Percentiles rank a stretch among this genome's conserved stretches.
Conservation (phyloP, 2,113 vertebrate genomes). For the Xyrauchen texanus region DNA sequence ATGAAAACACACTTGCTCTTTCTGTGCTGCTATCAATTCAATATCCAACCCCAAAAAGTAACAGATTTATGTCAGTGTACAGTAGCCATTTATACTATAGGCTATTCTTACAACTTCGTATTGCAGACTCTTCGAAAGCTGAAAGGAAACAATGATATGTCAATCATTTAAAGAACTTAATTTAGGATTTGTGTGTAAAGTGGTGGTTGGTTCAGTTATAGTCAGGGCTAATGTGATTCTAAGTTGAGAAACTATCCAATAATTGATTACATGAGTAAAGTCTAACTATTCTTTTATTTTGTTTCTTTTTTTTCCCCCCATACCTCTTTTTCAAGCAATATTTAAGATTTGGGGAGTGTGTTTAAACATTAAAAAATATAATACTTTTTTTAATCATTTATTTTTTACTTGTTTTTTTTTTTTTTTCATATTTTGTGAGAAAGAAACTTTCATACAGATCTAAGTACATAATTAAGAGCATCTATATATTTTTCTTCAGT, state of each 20-base stretch:
- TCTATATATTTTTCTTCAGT: conserved; percentile 16
- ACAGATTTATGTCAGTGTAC: neutral
- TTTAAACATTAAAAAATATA: neutral
- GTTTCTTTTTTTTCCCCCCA: neutral
- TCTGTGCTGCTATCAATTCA: conserved; percentile 24
- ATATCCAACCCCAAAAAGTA: neutral
- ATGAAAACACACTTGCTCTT: neutral
- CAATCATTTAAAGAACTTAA: conserved; percentile 23
- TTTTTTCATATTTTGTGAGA: neutral
- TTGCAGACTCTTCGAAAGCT: neutral
- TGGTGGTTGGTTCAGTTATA: conserved; percentile 23
- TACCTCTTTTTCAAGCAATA: conserved; percentile 35
- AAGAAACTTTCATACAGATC: neutral
- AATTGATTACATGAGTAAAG: conserved; percentile 15
- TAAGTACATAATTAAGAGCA: neutral
- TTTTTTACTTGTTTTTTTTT: neutral
- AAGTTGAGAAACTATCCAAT: conserved; percentile 4
- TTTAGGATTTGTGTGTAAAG: conserved; percentile 32
- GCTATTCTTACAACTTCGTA: conserved; percentile 8
- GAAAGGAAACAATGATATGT: neutral
- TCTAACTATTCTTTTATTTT: neutral
- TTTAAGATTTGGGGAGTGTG: neutral
- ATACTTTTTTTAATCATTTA: no score
- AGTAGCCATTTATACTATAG: neutral
- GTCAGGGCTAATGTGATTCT: conserved; percentile 31